A percentile compares a stretch with the other conserved stretches of the same genome.
Evolutionary conservation across 1,140 invertebrate genomes (phyloP).

Genomic region (Lucilia sericata): DNA sequence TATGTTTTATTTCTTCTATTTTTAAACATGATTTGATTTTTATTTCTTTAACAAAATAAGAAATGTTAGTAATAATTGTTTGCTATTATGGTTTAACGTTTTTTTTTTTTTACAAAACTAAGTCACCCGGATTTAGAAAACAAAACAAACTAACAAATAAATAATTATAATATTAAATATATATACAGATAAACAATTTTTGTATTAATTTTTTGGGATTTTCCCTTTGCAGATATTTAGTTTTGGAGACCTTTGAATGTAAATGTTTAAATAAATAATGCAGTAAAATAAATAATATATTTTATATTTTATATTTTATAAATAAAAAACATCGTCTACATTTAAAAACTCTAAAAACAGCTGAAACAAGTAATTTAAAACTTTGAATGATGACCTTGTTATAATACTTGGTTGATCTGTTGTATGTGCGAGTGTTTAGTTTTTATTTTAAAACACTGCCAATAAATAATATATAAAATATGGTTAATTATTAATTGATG

Average conservation of each 20-base stretch:
- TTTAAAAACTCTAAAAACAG: background rate
- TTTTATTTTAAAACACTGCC: background rate
- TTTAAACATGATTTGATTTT: background rate
- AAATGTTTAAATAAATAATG: background rate
- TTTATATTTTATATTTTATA: background rate
- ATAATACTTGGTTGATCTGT: background rate
- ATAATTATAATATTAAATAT: background rate
- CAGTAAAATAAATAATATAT: background rate
- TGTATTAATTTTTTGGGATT: background rate
- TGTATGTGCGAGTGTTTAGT: background rate
- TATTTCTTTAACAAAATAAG: background rate
- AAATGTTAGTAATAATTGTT: background rate
- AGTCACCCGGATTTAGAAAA: background rate
- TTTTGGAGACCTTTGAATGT: background rate
- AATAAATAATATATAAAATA: background rate
- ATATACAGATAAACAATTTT: background rate
- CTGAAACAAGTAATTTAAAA: constrained; percentile 10
- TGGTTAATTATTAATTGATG: too few species aligned
- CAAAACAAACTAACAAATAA: background rate
- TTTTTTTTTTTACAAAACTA: background rate
- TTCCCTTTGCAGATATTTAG: background rate
- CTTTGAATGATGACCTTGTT: constrained; percentile 12
- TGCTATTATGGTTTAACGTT: background rate
- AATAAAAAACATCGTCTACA: background rate
- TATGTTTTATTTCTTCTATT: background rate